These are phyloP conservation scores for Apamea crenata DNA, from an alignment of 2,888 invertebrate genomes.

Conservation along the genomic window DNA sequence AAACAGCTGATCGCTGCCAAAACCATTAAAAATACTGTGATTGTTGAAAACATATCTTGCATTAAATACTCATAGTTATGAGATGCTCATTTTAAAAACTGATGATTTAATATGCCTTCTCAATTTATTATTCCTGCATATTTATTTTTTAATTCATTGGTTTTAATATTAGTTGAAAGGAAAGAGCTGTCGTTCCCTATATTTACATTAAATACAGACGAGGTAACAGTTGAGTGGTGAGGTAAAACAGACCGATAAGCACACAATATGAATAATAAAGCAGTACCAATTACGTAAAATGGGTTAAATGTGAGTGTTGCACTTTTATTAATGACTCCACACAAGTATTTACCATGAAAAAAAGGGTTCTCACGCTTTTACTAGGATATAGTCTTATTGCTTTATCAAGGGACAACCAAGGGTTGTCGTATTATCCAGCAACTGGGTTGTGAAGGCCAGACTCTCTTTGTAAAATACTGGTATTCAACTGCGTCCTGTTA, in stretches of 20 bases:
- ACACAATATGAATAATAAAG: slow-evolving; percentile 43
- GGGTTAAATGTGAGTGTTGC: slow-evolving; percentile 9
- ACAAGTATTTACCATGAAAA: background rate
- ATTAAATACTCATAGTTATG: background rate
- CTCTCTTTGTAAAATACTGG: background rate
- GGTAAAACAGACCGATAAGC: slow-evolving; percentile 2
- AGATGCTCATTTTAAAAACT: background rate
- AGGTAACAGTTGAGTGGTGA: no score
- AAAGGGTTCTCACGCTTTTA: background rate
- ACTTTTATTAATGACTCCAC: no score
- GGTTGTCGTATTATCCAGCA: no score
- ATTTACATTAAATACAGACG: slow-evolving; percentile 25
- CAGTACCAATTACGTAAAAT: slow-evolving; percentile 34
- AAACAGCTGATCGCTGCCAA: background rate
- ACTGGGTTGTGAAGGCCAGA: background rate
- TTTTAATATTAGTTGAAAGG: background rate
- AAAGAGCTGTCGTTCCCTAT: background rate
- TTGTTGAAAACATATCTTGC: background rate
- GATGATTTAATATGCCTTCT: background rate
- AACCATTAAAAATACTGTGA: slow-evolving; percentile 10
- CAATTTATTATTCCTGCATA: no score
- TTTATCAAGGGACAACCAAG: background rate
- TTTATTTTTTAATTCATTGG: background rate
- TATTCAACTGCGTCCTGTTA: no score
- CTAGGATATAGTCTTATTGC: background rate